Evolutionary conservation across 2,888 invertebrate genomes (phyloP).

Genomic region (Plutella xylostella): DNA sequence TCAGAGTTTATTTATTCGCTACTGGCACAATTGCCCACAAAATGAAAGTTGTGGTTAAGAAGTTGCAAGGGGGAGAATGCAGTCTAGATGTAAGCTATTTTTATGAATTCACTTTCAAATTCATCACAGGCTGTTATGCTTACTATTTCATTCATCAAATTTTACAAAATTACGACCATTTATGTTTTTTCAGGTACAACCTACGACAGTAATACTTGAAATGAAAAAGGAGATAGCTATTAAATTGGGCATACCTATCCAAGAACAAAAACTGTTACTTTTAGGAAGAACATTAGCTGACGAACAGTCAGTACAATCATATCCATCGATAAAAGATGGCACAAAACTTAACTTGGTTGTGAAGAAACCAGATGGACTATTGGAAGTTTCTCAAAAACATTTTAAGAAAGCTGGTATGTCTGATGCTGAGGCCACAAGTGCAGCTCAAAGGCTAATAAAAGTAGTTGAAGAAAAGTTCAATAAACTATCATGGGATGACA

Average conservation of each 20-base stretch:
- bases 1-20: too few relatives aligned
- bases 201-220: conserved; percentile 72
- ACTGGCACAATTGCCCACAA: too few relatives aligned
- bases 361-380: conserved; percentile 74
- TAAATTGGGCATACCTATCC: conserved; percentile 73
- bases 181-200: conserved; percentile 49
- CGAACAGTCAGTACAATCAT: conserved; percentile 76
- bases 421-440: conserved; percentile 73
- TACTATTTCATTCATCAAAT: too few relatives aligned
- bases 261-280: conserved; percentile 78
- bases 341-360: conserved; percentile 79
- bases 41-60: conserved; percentile 81
- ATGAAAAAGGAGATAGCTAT: conserved; percentile 76
- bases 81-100: conserved; percentile 68
- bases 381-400: conserved; percentile 67
- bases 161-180: too few relatives aligned
- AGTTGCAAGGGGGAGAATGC: conserved; percentile 79
- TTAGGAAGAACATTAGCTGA: conserved; percentile 79
- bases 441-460: conserved; percentile 70
- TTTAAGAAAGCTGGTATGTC: conserved; percentile 70
- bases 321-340: conserved; percentile 80
- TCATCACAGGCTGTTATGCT: too few relatives aligned
- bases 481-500: conserved; percentile 69
- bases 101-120: not conserved
- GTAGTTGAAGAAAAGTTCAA: conserved; percentile 63